A percentile compares a stretch with the other conserved stretches of the same genome.
These are phyloP conservation scores for Chloroceryle amazona DNA, from an alignment of 2,797 vertebrate species.

Conservation along the genomic window DNA sequence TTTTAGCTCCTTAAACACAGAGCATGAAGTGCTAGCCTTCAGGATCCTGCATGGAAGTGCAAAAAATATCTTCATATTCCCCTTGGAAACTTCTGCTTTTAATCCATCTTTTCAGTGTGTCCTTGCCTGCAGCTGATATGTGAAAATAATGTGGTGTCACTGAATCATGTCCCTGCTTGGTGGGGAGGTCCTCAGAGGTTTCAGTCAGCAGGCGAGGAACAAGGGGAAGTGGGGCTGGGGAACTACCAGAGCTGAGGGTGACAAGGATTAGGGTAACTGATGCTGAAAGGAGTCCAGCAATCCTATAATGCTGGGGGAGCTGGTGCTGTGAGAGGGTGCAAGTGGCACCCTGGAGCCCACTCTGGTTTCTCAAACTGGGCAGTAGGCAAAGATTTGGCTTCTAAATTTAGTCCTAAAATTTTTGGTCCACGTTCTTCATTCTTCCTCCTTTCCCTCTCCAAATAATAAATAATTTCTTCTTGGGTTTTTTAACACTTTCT, in stretches of 20 bases:
- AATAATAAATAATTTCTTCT: neutral
- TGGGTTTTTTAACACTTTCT: neutral
- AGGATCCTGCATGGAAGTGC: neutral
- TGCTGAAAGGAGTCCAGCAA: fast-evolving
- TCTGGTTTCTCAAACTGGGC: neutral
- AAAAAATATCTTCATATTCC: neutral
- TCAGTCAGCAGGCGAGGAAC: neutral
- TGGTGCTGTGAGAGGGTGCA: neutral
- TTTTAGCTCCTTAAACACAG: slow-evolving; percentile 9
- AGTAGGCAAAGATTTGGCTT: neutral
- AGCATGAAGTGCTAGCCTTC: neutral
- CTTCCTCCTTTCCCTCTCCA: neutral
- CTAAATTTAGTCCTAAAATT: neutral
- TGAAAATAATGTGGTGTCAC: neutral
- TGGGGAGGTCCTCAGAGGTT: neutral
- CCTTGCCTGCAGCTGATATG: neutral
- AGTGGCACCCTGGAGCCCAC: neutral
- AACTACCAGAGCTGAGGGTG: neutral
- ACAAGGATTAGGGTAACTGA: neutral
- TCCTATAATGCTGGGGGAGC: neutral
- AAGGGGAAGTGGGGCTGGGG: neutral
- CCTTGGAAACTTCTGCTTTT: neutral
- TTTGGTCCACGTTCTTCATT: neutral
- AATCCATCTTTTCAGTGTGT: neutral
- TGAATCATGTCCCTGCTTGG: neutral